Percentiles rank a stretch among this genome's conserved stretches.
phyloP scores from a whole-genome alignment of 2,797 vertebrate species.

The Pseudomugil tenellus region DNA sequence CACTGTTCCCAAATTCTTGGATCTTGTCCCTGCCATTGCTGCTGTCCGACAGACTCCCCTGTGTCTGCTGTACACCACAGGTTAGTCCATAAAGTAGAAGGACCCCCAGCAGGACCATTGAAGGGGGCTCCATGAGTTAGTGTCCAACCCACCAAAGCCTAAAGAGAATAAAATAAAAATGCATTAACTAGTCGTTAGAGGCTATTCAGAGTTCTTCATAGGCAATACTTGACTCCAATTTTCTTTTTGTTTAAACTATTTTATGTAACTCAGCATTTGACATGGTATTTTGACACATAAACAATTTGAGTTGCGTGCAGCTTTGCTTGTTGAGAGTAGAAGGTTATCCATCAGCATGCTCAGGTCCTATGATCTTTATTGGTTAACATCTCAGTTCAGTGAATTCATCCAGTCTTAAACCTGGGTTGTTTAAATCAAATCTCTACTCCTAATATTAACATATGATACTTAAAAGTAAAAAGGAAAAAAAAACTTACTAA shows the following conservation, averaged over 20 bases:
- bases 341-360: constrained; percentile 18
- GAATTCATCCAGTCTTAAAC: constrained; percentile 17
- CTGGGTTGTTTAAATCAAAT: constrained; percentile 27
- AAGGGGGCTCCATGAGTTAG: constrained; percentile 77
- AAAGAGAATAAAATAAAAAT: constrained; percentile 32
- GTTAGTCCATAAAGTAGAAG: constrained; percentile 74
- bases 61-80: constrained; percentile 59
- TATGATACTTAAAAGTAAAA: constrained; percentile 41
- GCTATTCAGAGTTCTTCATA: background rate
- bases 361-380: constrained; percentile 18
- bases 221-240: background rate
- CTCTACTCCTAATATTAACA: constrained; percentile 21
- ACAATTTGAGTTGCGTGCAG: constrained; percentile 30
- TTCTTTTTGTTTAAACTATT: constrained; percentile 1
- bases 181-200: constrained; percentile 1
- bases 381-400: constrained; percentile 7
- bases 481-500: constrained; percentile 45
- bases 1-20: constrained; percentile 84
- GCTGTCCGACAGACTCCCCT: constrained; percentile 50
- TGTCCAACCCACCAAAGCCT: constrained; percentile 64
- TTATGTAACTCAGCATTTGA: background rate
- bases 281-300: constrained; percentile 22
- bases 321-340: constrained; percentile 37
- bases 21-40: constrained; percentile 58
- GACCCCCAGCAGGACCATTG: constrained; percentile 73